phyloP scores from a whole-genome alignment of 2,797 vertebrate species.

The Peromyscus attwateri region DNA sequence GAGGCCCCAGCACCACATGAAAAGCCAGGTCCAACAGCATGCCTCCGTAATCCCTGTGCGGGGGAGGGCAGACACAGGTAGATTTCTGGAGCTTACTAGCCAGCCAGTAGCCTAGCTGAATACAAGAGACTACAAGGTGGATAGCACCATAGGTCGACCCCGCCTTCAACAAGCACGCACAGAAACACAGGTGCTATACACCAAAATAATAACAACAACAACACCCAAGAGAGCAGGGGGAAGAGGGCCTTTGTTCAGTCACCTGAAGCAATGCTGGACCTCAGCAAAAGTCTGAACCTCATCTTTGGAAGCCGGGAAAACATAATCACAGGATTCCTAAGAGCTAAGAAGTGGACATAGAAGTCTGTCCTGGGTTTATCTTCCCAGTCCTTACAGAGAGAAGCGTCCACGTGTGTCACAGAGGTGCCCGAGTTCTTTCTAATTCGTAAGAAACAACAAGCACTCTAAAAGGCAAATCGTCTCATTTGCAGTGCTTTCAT shows the following conservation, averaged over 20 bases:
- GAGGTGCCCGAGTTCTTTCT: conserved; percentile 1
- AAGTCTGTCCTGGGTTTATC: background rate
- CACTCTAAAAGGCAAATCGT: background rate
- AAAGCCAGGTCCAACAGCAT: background rate
- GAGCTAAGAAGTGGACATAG: background rate
- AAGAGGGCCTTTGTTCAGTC: background rate
- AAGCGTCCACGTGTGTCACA: background rate
- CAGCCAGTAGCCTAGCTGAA: background rate
- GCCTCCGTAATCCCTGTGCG: too few relatives aligned
- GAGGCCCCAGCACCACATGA: too few relatives aligned
- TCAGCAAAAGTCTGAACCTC: background rate
- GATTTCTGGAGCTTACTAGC: background rate
- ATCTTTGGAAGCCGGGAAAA: background rate
- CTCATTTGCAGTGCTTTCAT: background rate
- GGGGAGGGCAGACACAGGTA: background rate
- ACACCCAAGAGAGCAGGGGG: too few relatives aligned
- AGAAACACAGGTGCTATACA: background rate
- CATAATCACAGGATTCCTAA: background rate
- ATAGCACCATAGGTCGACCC: background rate
- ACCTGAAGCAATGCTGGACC: background rate
- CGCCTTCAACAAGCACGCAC: too few relatives aligned
- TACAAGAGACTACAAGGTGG: background rate
- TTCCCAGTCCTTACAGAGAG: background rate
- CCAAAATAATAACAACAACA: background rate
- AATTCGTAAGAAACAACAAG: conserved; percentile 6